Conservation (phyloP, 2,888 invertebrate species). For the Allygus modestus region DNA sequence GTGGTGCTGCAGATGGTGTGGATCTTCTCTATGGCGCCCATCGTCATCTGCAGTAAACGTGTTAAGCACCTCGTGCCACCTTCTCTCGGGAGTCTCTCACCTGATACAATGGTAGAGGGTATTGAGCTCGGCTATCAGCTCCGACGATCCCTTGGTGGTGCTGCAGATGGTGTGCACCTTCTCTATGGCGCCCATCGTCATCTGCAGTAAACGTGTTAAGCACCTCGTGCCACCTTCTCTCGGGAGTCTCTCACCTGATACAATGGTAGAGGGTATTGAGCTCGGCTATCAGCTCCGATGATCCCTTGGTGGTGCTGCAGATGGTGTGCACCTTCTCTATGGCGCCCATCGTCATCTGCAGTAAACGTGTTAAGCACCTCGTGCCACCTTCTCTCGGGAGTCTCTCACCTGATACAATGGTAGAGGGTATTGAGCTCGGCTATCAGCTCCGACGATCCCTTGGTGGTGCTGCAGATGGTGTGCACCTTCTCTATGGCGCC, state of each 20-base stretch:
- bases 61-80: slow-evolving; percentile 72
- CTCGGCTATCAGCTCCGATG: slow-evolving; percentile 95
- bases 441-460: slow-evolving; percentile 95
- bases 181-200: slow-evolving; percentile 94
- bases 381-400: too few relatives aligned
- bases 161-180: slow-evolving; percentile 95
- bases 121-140: slow-evolving; percentile 93
- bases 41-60: slow-evolving; percentile 94
- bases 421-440: slow-evolving; percentile 94
- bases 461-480: slow-evolving; percentile 92
- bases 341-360: too few relatives aligned
- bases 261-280: slow-evolving; percentile 93
- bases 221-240: too few relatives aligned
- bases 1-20: slow-evolving; percentile 93
- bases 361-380: too few relatives aligned
- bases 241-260: slow-evolving; percentile 80
- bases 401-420: slow-evolving; percentile 83
- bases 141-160: slow-evolving; percentile 94
- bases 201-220: slow-evolving; percentile 78
- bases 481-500: slow-evolving; percentile 98
- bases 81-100: slow-evolving; percentile 73
- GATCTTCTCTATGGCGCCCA: slow-evolving; percentile 95
- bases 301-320: slow-evolving; percentile 93
- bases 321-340: slow-evolving; percentile 96
- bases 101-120: slow-evolving; percentile 93